Percentiles rank a stretch among this genome's conserved stretches.
phyloP scores from a whole-genome alignment of 2,113 vertebrate species.

The Bothrops jararaca region DNA sequence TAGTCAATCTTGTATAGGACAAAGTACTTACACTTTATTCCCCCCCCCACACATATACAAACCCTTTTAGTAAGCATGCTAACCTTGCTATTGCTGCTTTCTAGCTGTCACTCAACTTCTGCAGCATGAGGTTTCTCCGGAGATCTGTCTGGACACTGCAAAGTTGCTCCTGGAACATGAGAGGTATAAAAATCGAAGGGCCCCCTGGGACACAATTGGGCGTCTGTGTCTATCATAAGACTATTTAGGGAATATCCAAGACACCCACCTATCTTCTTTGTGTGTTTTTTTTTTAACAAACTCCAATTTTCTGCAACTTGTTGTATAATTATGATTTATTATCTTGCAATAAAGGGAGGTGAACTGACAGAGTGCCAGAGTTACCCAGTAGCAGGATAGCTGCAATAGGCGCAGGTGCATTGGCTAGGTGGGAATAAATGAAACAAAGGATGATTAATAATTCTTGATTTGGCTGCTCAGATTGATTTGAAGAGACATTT shows the following conservation, averaged over 20 bases:
- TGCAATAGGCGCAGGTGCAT: neutral
- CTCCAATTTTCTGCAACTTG: neutral
- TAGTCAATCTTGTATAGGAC: neutral
- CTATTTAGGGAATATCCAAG: neutral
- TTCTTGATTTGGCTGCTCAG: neutral
- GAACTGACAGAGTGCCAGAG: neutral
- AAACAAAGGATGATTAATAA: neutral
- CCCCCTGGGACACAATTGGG: neutral
- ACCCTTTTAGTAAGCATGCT: slow-evolving; percentile 12
- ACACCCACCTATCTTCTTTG: neutral
- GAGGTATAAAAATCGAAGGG: slow-evolving; percentile 72
- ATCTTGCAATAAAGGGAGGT: neutral
- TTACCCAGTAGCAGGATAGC: neutral
- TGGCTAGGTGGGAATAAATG: neutral
- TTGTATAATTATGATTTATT: neutral
- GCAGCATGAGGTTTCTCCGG: slow-evolving; percentile 71
- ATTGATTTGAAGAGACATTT: neutral
- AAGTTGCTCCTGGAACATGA: slow-evolving; percentile 81
- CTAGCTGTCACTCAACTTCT: slow-evolving; percentile 79
- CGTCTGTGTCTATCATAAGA: neutral
- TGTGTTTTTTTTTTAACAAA: neutral
- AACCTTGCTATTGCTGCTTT: slow-evolving; percentile 39
- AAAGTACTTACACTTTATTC: slow-evolving; percentile 22
- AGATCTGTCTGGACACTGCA: slow-evolving; percentile 77
- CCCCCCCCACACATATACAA: neutral